A percentile compares a stretch with the other conserved stretches of the same genome.
phyloP scores from a whole-genome alignment of 2,113 vertebrate species.

The Isurus oxyrinchus region DNA sequence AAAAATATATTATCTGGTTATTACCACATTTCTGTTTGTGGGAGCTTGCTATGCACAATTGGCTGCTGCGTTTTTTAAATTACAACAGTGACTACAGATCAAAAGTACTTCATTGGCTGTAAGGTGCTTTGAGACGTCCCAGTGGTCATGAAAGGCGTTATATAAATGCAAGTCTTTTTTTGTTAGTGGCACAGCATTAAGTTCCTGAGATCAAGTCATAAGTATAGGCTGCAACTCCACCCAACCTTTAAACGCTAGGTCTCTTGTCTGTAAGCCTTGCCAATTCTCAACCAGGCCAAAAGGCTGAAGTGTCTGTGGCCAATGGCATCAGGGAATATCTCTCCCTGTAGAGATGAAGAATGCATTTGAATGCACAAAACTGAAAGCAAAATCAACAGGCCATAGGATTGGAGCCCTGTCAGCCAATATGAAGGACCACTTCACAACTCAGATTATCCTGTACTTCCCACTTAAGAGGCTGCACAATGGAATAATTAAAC shows the following conservation, averaged over 20 bases:
- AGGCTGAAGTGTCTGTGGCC: background rate
- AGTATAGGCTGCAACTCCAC: background rate
- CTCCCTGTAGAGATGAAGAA: background rate
- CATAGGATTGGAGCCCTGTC: background rate
- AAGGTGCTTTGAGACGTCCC: no score
- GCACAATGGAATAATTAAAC: background rate
- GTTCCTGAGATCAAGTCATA: background rate
- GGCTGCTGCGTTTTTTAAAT: no score
- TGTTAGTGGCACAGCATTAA: background rate
- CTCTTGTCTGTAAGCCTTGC: background rate
- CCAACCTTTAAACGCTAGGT: background rate
- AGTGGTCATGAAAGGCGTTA: no score
- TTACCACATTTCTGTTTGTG: no score
- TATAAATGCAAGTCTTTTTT: background rate
- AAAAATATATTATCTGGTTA: no score
- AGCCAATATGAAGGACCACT: background rate
- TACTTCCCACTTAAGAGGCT: background rate
- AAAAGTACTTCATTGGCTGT: no score
- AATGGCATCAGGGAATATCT: background rate
- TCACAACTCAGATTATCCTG: background rate
- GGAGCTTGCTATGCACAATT: no score
- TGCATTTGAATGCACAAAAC: background rate
- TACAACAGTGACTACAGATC: no score
- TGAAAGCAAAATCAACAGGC: background rate
- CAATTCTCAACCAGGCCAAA: background rate